These are phyloP conservation scores for Phataginus tricuspis DNA, from an alignment of 2,797 vertebrate genomes.

Conservation along the genomic window DNA sequence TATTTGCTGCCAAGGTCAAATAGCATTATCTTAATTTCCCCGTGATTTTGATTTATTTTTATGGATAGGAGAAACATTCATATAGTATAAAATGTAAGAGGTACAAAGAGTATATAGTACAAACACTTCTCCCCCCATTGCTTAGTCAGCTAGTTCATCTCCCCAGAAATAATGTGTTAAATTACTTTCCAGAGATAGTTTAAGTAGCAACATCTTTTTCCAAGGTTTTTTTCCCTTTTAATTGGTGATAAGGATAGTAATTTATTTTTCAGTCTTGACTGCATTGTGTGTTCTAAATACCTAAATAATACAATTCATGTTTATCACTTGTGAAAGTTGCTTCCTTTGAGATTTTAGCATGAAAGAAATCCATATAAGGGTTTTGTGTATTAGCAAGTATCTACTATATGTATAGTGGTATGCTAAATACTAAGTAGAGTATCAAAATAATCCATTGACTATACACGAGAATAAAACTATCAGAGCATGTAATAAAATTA, in stretches of 20 bases:
- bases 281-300: background rate
- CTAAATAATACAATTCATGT: background rate
- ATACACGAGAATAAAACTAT: background rate
- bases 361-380: background rate
- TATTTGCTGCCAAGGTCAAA: background rate
- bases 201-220: background rate
- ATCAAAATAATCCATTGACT: background rate
- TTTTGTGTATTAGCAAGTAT: background rate
- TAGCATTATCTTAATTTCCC: background rate
- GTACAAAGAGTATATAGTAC: background rate
- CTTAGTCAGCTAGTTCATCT: background rate
- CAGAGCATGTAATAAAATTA: background rate
- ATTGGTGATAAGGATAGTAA: background rate
- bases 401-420: background rate
- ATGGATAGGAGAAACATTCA: background rate
- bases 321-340: background rate
- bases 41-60: background rate
- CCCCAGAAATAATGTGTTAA: background rate
- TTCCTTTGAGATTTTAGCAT: background rate
- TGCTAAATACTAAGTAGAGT: background rate
- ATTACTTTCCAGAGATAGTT: background rate
- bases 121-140: background rate
- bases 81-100: background rate
- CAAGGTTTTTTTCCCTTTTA: background rate
- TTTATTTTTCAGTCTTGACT: slow-evolving; percentile 1